phyloP scores from a whole-genome alignment of 2,888 invertebrate species.

The Melieria crassipennis region DNA sequence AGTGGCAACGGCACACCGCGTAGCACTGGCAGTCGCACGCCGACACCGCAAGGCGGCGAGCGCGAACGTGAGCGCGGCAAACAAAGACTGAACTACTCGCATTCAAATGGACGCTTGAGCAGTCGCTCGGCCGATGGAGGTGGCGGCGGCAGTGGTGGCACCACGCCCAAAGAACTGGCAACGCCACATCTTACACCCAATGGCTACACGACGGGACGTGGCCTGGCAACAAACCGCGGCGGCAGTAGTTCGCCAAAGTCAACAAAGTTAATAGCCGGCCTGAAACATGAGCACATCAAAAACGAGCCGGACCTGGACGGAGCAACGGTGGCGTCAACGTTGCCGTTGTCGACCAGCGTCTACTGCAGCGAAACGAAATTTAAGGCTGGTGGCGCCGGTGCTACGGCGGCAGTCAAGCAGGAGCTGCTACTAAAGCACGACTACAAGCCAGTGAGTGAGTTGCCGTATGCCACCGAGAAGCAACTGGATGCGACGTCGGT shows the following conservation, averaged over 20 bases:
- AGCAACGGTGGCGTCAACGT: background rate
- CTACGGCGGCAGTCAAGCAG: conserved; percentile 49
- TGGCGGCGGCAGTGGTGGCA: conserved; percentile 41
- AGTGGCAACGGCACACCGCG: conserved; percentile 23
- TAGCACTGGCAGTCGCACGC: background rate
- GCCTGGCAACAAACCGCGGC: conserved; percentile 9
- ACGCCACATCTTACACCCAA: conserved; percentile 38
- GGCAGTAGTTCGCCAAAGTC: conserved; percentile 42
- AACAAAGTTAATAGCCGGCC: conserved; percentile 45
- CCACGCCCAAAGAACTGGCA: conserved; percentile 53
- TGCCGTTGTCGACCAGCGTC: conserved; percentile 33
- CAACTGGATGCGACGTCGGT: conserved; percentile 13
- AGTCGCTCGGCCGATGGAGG: conserved; percentile 49
- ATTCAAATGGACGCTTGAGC: conserved; percentile 51
- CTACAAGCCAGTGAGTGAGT: conserved; percentile 45
- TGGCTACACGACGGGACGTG: conserved; percentile 35
- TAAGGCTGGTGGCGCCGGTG: conserved; percentile 44
- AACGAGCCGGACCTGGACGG: conserved; percentile 53
- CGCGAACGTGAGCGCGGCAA: background rate
- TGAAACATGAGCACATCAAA: conserved; percentile 58
- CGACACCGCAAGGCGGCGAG: too few relatives aligned
- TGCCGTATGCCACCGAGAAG: conserved; percentile 38
- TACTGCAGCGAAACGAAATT: conserved; percentile 53
- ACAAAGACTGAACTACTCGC: conserved; percentile 39
- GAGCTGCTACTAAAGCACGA: conserved; percentile 56